Evolutionary conservation across 2,888 invertebrate species (phyloP).

Genomic region (Trissolcus japonicus): DNA sequence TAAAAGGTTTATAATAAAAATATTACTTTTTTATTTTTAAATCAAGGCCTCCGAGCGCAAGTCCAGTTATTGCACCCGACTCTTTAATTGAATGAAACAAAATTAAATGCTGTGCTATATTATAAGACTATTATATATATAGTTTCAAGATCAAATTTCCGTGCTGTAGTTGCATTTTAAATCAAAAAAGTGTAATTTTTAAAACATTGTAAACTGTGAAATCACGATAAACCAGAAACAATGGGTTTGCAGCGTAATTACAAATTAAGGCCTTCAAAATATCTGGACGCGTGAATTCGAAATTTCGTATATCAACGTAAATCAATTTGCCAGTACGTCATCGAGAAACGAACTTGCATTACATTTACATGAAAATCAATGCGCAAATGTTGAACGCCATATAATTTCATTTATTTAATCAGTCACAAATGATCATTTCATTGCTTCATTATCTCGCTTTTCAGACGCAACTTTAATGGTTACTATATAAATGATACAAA

Average conservation of each 20-base stretch:
- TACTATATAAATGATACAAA: not conserved
- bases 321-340: constrained; percentile 26
- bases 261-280: constrained; percentile 6
- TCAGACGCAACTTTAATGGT: not conserved
- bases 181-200: no score
- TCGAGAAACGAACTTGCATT: constrained; percentile 29
- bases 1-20: no score
- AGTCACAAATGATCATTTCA: constrained; percentile 20
- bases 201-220: not conserved
- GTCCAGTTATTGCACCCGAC: no score
- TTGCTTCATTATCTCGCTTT: constrained; percentile 5
- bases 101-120: no score
- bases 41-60: no score
- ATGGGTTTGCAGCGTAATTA: constrained; percentile 24
- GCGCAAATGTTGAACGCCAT: constrained; percentile 8
- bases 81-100: no score
- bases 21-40: no score
- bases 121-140: no score
- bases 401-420: constrained; percentile 24
- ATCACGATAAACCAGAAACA: constrained; percentile 28
- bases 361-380: constrained; percentile 25
- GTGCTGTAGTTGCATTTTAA: no score
- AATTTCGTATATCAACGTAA: constrained; percentile 27
- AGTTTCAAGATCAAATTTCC: no score
- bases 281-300: constrained; percentile 21